Conservation (phyloP, 2,113 vertebrate species). For the Hypomesus transpacificus region DNA sequence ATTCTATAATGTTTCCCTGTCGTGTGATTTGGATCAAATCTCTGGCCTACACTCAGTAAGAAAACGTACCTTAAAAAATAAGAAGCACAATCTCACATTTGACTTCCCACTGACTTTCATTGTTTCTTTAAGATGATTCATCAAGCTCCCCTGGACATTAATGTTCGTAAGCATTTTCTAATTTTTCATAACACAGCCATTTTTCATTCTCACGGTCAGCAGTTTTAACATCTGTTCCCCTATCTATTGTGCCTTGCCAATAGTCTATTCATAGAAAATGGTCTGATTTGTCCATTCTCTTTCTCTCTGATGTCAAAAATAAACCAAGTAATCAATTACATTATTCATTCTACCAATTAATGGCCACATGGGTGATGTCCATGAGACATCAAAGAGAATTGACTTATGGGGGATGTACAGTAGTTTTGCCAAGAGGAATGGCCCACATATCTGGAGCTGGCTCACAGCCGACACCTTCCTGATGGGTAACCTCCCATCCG, state of each 20-base stretch:
- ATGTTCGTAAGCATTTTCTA: slow-evolving; percentile 39
- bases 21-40: no score
- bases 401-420: slow-evolving; percentile 12
- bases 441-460: not conserved
- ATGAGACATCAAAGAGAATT: slow-evolving; percentile 18
- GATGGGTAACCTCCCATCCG: not conserved
- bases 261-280: slow-evolving; percentile 16
- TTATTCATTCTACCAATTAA: slow-evolving; percentile 31
- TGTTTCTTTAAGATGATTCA: slow-evolving; percentile 24
- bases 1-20: no score
- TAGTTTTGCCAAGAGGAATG: slow-evolving; percentile 5
- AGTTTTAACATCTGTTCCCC: slow-evolving; percentile 46
- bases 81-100: not conserved
- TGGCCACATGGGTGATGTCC: slow-evolving; percentile 19
- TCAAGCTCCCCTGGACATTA: slow-evolving; percentile 32
- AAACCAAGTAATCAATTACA: slow-evolving; percentile 18
- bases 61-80: not conserved
- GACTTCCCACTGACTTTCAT: slow-evolving; percentile 7
- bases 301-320: slow-evolving; percentile 6
- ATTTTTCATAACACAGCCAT: slow-evolving; percentile 32
- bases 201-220: slow-evolving; percentile 37
- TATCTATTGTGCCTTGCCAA: slow-evolving; percentile 16
- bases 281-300: slow-evolving; percentile 1
- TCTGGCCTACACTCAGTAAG: not conserved
- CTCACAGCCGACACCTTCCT: not conserved